phyloP scores from a whole-genome alignment of 53 echinoderm and acorn worm species.

The Stichopus horrens region DNA sequence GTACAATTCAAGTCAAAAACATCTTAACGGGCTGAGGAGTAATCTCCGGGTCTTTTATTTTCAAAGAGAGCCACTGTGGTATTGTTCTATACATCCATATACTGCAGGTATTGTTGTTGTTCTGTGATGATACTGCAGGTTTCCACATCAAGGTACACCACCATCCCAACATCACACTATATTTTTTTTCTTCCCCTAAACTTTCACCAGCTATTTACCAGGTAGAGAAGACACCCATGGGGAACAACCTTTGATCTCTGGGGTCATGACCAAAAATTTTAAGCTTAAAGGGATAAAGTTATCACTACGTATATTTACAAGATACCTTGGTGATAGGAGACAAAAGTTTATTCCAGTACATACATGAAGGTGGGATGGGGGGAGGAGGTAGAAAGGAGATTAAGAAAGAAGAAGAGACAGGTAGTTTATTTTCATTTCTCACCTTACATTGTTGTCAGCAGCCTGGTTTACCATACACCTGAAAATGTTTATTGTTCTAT shows the following conservation, averaged over 20 bases:
- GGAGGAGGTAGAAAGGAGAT: background rate
- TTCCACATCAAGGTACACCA: too few species aligned
- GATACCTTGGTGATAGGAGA: background rate
- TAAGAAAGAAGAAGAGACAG: background rate
- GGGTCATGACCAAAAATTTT: conserved; percentile 22
- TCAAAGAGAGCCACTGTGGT: too few species aligned
- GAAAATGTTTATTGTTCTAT: background rate
- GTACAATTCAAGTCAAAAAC: too few species aligned
- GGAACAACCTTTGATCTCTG: conserved; percentile 22
- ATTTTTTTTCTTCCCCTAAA: background rate
- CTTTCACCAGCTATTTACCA: background rate
- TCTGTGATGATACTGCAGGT: too few species aligned
- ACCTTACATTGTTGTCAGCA: background rate
- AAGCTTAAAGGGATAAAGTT: background rate
- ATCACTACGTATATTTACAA: background rate
- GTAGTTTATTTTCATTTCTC: background rate
- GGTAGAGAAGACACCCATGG: background rate
- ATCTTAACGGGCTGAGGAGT: too few species aligned
- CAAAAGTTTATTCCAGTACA: background rate
- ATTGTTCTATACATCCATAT: too few species aligned
- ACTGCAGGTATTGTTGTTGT: too few species aligned
- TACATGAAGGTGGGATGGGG: background rate
- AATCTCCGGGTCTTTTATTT: too few species aligned
- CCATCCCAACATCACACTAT: too few species aligned
- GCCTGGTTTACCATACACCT: too few species aligned